Percentiles rank a stretch among this genome's conserved stretches.
phyloP scores from a whole-genome alignment of 2,797 vertebrate genomes.

The Mionectes olivaceus region DNA sequence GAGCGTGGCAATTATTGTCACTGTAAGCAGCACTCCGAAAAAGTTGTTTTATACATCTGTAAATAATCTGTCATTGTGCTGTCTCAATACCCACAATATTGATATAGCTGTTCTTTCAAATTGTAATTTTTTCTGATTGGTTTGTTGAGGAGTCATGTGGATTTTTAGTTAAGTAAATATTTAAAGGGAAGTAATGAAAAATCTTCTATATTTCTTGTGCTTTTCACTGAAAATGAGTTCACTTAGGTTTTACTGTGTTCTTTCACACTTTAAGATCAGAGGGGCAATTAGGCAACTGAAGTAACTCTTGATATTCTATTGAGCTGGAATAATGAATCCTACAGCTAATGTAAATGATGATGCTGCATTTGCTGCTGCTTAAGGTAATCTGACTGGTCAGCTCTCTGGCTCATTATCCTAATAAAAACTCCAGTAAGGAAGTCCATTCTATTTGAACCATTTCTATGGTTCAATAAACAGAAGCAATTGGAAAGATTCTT shows the following conservation, averaged over 20 bases:
- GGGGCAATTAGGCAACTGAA: slow-evolving; percentile 13
- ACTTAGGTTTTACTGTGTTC: not conserved
- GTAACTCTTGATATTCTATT: not conserved
- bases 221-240: not conserved
- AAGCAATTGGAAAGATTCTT: slow-evolving; percentile 46
- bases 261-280: not conserved
- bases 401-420: slow-evolving; percentile 53
- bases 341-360: slow-evolving; percentile 34
- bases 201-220: not conserved
- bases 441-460: too few relatives aligned
- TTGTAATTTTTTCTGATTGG: not conserved
- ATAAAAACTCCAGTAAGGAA: slow-evolving; percentile 34
- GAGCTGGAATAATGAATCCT: slow-evolving; percentile 35
- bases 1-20: not conserved
- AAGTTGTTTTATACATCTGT: not conserved
- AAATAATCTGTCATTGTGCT: not conserved
- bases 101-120: not conserved
- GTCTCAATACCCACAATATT: not conserved
- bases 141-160: not conserved
- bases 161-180: not conserved
- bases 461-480: slow-evolving; percentile 52
- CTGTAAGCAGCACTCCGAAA: not conserved
- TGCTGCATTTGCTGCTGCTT: slow-evolving; percentile 34
- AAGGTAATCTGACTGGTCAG: slow-evolving; percentile 63
- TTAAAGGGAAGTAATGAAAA: not conserved